Evolutionary conservation across 2,797 vertebrate species (phyloP).

Genomic region (Sebastes baramenuke): DNA sequence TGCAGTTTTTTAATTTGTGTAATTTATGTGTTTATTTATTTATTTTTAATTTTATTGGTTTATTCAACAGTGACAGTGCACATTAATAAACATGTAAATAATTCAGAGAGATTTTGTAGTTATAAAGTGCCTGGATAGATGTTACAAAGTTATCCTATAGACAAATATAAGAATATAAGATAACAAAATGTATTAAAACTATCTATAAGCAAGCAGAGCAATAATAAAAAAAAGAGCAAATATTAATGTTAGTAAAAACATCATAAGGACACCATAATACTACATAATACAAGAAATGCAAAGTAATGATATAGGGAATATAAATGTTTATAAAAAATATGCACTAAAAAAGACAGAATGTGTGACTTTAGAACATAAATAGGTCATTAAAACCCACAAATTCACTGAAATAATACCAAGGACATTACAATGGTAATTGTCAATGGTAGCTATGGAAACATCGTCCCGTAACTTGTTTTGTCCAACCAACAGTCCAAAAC

Average conservation of each 20-base stretch:
- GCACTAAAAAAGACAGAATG: background rate
- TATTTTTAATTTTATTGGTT: background rate
- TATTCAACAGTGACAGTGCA: background rate
- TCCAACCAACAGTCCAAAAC: background rate
- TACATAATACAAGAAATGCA: background rate
- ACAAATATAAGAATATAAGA: background rate
- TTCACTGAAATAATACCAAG: background rate
- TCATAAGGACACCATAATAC: background rate
- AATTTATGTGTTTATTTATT: background rate
- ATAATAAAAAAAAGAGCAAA: fast-evolving
- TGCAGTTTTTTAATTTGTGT: background rate
- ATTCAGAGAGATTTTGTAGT: background rate
- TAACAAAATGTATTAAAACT: background rate
- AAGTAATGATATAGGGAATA: background rate
- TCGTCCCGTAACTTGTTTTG: background rate
- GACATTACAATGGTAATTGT: background rate
- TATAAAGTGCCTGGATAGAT: background rate
- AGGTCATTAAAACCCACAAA: background rate
- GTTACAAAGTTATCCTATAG: background rate
- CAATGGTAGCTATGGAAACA: background rate
- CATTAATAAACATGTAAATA: background rate
- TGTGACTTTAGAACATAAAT: background rate
- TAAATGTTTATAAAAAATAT: background rate
- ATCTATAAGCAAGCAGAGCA: background rate
- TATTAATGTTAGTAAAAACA: background rate